A percentile compares a stretch with the other conserved stretches of the same genome.
Evolutionary conservation across 2,113 vertebrate genomes (phyloP).

Genomic region (Gymnorhina tibicen): DNA sequence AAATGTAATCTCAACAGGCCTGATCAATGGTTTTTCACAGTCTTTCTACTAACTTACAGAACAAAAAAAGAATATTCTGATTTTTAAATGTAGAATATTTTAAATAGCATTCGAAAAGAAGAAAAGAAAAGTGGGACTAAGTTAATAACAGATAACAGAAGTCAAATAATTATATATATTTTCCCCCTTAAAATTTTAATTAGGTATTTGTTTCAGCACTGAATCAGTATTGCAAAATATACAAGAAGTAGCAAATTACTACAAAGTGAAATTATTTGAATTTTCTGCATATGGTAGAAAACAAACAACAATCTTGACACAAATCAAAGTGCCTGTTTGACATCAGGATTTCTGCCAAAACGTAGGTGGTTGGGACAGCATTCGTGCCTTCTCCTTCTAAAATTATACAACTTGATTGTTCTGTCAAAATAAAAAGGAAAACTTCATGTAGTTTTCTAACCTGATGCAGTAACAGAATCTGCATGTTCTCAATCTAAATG

Average conservation of each 20-base stretch:
- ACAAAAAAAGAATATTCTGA: background rate
- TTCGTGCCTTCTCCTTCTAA: background rate
- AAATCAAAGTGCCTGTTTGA: slow-evolving; percentile 5
- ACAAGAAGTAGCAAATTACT: background rate
- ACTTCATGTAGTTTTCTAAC: slow-evolving; percentile 1
- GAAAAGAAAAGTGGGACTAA: background rate
- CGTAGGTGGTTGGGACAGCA: background rate
- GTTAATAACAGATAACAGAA: background rate
- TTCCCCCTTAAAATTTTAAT: background rate
- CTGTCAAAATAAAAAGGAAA: slow-evolving; percentile 37
- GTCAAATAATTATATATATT: background rate
- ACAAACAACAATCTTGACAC: slow-evolving; percentile 1
- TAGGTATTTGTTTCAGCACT: background rate
- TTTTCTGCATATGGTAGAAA: slow-evolving; percentile 19
- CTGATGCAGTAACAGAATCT: background rate
- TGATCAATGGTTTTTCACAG: background rate
- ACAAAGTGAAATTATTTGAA: background rate
- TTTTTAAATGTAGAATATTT: background rate
- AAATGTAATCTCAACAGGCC: background rate
- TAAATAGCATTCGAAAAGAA: background rate
- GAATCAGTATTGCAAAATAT: background rate
- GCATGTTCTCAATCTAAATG: background rate
- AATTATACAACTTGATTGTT: background rate
- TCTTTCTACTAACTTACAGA: background rate
- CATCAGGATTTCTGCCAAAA: slow-evolving; percentile 26